A percentile compares a stretch with the other conserved stretches of the same genome.
Evolutionary conservation across 2,888 invertebrate genomes (phyloP).

Genomic region (Ctenicera cuprea): DNA sequence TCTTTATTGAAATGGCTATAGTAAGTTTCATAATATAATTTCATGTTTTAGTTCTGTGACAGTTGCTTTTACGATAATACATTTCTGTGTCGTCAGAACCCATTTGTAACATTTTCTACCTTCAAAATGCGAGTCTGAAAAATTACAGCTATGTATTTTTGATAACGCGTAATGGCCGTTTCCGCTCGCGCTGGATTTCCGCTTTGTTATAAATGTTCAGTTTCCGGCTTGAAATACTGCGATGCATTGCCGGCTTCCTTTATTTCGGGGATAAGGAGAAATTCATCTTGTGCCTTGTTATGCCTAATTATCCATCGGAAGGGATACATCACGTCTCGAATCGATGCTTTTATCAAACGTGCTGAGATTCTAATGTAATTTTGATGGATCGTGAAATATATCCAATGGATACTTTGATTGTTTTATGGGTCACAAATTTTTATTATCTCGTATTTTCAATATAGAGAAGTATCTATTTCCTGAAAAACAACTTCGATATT

Average conservation of each 20-base stretch:
- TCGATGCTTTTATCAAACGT: background rate
- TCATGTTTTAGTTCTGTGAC: conserved; percentile 1
- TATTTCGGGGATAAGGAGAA: conserved; percentile 13
- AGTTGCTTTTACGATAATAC: conserved; percentile 8
- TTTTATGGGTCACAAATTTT: background rate
- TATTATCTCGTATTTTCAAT: background rate
- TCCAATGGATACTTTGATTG: background rate
- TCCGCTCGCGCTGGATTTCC: conserved; percentile 29
- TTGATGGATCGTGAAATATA: background rate
- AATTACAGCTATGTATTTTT: conserved; percentile 29
- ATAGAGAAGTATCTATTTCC: too few relatives aligned
- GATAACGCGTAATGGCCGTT: conserved; percentile 24
- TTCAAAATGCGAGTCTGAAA: conserved; percentile 8
- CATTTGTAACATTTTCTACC: conserved; percentile 14
- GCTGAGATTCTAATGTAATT: conserved; percentile 3
- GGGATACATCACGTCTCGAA: background rate
- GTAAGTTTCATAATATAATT: background rate
- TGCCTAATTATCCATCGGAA: conserved; percentile 13
- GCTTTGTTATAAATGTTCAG: conserved; percentile 24
- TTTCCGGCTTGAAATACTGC: conserved; percentile 17
- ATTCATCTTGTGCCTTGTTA: conserved; percentile 13
- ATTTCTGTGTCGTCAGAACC: background rate
- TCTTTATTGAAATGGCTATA: background rate
- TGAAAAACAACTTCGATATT: too few relatives aligned
- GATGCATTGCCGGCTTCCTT: conserved; percentile 21